Percentiles rank a stretch among this genome's conserved stretches.
Evolutionary conservation across 2,888 invertebrate species (phyloP).

Genomic region (Helobdella robusta): DNA sequence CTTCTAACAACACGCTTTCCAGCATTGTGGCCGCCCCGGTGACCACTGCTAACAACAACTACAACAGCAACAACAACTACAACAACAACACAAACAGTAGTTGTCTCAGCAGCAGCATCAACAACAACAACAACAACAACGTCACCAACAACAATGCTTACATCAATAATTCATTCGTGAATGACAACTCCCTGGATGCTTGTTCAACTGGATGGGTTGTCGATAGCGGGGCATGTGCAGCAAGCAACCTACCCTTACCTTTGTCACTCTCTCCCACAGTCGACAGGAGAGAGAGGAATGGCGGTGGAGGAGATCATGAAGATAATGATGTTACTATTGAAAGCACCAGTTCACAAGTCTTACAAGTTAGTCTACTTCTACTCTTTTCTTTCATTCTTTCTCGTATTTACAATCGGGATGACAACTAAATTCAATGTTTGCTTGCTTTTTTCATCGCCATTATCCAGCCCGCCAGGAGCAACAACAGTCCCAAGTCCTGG

Average conservation of each 20-base stretch:
- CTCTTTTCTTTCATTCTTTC: too few species aligned
- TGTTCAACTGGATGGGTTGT: background rate
- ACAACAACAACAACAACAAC: slow-evolving; percentile 7
- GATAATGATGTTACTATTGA: too few species aligned
- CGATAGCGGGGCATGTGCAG: slow-evolving; percentile 14
- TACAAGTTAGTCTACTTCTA: too few species aligned
- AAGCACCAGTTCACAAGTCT: too few species aligned
- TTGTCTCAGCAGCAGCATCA: too few species aligned
- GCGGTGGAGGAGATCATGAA: slow-evolving; percentile 90
- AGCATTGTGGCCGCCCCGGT: background rate
- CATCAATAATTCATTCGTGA: background rate
- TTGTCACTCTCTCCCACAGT: slow-evolving; percentile 18
- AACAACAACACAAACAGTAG: background rate
- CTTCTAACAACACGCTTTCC: background rate
- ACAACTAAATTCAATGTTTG: too few species aligned
- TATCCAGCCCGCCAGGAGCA: background rate
- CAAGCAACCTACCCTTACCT: slow-evolving; percentile 7
- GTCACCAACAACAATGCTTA: slow-evolving; percentile 6
- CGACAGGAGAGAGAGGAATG: slow-evolving; percentile 72
- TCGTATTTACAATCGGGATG: too few species aligned
- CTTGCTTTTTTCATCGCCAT: background rate
- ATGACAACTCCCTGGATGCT: too few species aligned
- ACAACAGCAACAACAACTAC: background rate
- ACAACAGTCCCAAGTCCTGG: slow-evolving; percentile 50
- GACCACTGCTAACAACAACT: background rate